These are phyloP conservation scores for Hydractinia echinata DNA, from an alignment of 30 jellyfish, hydroid and myxozoan species.

Conservation along the genomic window DNA sequence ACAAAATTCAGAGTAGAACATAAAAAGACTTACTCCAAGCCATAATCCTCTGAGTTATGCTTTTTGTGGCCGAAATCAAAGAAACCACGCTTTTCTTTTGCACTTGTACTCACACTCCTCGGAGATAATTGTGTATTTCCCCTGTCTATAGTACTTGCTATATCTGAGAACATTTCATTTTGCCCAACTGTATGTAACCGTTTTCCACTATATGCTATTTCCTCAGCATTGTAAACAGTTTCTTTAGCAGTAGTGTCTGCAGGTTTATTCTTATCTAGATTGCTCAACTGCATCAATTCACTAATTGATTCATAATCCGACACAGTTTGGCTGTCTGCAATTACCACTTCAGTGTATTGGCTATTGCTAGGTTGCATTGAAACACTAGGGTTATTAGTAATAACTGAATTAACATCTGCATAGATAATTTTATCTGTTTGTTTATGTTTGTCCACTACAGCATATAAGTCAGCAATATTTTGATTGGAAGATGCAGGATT, in stretches of 20 bases:
- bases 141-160: slow-evolving; percentile 19
- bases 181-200: not conserved
- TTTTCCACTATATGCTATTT: slow-evolving; percentile 15
- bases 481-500: not conserved
- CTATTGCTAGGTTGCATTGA: not conserved
- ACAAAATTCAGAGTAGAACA: too few relatives aligned
- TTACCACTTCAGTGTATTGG: not conserved
- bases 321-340: not conserved
- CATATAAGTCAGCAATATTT: slow-evolving; percentile 1
- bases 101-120: not conserved
- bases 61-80: slow-evolving; percentile 32
- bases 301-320: slow-evolving; percentile 4
- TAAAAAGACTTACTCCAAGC: too few relatives aligned
- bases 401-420: not conserved
- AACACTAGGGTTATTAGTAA: not conserved
- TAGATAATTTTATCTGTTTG: not conserved
- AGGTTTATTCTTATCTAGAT: not conserved
- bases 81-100: slow-evolving; percentile 21
- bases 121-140: not conserved
- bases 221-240: slow-evolving; percentile 10
- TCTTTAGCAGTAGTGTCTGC: not conserved
- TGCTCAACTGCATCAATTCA: not conserved
- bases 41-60: not conserved
- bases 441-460: not conserved
- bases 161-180: not conserved